Evolutionary conservation across 2,797 vertebrate genomes (phyloP).

Genomic region (Danio jaintianensis): DNA sequence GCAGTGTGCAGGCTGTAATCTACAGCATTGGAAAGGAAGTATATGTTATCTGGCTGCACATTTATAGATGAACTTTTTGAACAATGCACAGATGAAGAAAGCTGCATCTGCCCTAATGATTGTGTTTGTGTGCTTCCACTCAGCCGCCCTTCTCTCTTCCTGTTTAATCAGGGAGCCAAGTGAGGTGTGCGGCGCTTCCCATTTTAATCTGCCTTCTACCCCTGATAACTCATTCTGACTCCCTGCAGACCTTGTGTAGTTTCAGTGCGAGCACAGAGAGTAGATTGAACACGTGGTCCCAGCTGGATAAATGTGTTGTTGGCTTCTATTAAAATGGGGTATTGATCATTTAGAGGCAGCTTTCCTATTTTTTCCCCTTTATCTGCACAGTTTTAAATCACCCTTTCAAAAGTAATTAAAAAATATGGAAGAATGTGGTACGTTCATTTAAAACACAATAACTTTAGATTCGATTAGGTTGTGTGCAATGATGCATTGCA

Average conservation of each 20-base stretch:
- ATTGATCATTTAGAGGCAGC: slow-evolving; percentile 7
- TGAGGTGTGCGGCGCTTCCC: slow-evolving; percentile 23
- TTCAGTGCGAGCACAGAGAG: neutral
- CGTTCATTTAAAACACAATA: slow-evolving; percentile 23
- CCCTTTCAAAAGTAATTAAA: slow-evolving; percentile 24
- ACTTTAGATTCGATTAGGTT: slow-evolving; percentile 30
- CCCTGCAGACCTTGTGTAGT: slow-evolving; percentile 25
- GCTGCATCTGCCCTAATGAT: slow-evolving; percentile 22
- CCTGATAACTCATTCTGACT: slow-evolving; percentile 29
- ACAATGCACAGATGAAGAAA: slow-evolving; percentile 26
- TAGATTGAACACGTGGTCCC: slow-evolving; percentile 4
- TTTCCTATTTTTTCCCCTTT: neutral
- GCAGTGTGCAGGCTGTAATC: too few species aligned
- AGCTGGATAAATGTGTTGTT: slow-evolving; percentile 17
- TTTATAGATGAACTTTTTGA: slow-evolving; percentile 12
- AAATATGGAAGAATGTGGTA: slow-evolving; percentile 17
- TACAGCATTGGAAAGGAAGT: too few species aligned
- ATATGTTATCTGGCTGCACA: neutral
- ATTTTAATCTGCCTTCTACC: slow-evolving; percentile 35
- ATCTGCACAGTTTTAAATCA: slow-evolving; percentile 14
- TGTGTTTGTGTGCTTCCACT: slow-evolving; percentile 29
- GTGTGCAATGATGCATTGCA: slow-evolving; percentile 4
- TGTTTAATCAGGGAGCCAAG: slow-evolving; percentile 35
- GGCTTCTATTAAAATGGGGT: slow-evolving; percentile 17
- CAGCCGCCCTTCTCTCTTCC: slow-evolving; percentile 16